Evolutionary conservation across 2,797 vertebrate species (phyloP).

Genomic region (Peromyscus aztecus): DNA sequence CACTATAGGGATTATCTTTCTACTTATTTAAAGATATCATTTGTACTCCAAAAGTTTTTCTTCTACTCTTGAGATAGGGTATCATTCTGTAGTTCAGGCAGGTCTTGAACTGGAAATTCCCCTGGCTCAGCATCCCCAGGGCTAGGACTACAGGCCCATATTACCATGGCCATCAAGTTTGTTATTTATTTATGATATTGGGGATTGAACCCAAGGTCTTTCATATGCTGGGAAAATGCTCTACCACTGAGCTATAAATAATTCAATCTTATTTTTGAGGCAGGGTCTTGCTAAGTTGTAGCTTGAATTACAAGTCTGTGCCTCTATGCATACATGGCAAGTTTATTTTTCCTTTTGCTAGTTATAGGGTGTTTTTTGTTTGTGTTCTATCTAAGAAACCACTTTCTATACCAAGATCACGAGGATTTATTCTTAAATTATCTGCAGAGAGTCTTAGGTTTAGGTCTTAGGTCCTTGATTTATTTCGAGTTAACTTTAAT

Average conservation of each 20-base stretch:
- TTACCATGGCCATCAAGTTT: background rate
- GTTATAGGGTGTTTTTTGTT: conserved; percentile 16
- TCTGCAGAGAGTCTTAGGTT: conserved; percentile 53
- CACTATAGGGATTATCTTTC: conserved; percentile 37
- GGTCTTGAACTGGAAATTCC: background rate
- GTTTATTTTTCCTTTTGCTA: conserved; percentile 5
- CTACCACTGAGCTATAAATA: background rate
- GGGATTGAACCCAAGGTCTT: background rate
- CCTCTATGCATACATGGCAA: background rate
- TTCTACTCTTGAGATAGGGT: background rate
- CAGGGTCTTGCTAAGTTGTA: background rate
- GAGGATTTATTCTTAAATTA: conserved; percentile 56
- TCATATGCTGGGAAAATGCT: background rate
- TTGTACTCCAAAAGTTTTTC: background rate
- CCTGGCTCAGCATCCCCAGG: background rate
- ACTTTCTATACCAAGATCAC: conserved; percentile 10
- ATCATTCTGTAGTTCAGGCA: background rate
- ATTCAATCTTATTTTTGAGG: background rate
- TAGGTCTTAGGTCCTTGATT: conserved; percentile 32
- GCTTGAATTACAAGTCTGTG: background rate
- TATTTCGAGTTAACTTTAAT: conserved; percentile 52
- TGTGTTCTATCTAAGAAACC: conserved; percentile 44
- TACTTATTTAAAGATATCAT: conserved; percentile 32
- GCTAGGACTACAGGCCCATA: background rate
- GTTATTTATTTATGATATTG: background rate